Conservation (phyloP, 35 echinoderm and acorn worm species). For the Patiria miniata region DNA sequence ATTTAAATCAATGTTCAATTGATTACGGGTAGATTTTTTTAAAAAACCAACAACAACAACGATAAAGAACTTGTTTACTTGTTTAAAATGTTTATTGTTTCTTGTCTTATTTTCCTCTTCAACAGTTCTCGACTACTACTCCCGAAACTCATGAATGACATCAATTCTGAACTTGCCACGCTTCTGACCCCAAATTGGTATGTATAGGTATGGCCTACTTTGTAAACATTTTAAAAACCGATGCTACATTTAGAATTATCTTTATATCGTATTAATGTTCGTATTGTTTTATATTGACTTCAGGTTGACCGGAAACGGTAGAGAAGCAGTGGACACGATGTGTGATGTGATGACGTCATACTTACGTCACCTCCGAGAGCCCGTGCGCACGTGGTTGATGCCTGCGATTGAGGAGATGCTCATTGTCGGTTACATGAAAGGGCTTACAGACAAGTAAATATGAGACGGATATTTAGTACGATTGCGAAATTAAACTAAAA, state of each 20-base stretch:
- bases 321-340: not conserved
- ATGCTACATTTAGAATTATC: too few species aligned
- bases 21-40: too few species aligned
- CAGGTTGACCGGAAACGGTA: not conserved
- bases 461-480: too few species aligned
- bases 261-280: too few species aligned
- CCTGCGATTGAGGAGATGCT: not conserved
- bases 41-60: too few species aligned
- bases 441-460: too few species aligned
- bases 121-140: not conserved
- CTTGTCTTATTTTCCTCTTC: not conserved
- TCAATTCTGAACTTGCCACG: not conserved
- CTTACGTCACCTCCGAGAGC: constrained; percentile 4
- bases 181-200: not conserved
- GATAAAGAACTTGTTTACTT: too few species aligned
- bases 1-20: too few species aligned
- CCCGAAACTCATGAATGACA: not conserved
- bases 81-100: not conserved
- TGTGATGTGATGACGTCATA: constrained; percentile 7
- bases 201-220: not conserved
- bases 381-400: not conserved
- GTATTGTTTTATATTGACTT: too few species aligned
- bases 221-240: too few species aligned
- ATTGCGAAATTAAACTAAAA: too few species aligned
- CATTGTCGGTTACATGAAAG: not conserved